Conservation (phyloP, 2,797 vertebrate species). For the Antennarius maculatus region DNA sequence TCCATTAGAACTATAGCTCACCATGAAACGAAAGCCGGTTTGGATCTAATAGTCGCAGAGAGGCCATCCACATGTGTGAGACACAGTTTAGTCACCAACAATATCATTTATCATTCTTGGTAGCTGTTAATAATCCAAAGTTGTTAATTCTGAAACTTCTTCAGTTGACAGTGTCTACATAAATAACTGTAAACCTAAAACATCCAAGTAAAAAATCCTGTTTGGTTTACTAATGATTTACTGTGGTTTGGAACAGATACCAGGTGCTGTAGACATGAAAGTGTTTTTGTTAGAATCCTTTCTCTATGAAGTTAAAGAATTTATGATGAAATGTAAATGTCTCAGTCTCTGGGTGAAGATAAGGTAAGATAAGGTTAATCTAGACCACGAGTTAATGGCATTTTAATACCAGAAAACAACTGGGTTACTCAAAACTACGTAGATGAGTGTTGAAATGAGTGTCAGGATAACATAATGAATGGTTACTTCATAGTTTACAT, state of each 20-base stretch:
- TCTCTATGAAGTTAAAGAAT: slow-evolving; percentile 6
- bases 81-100: neutral
- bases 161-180: neutral
- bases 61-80: slow-evolving; percentile 1
- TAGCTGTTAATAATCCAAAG: slow-evolving; percentile 9
- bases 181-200: neutral
- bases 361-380: slow-evolving; percentile 12
- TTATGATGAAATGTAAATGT: slow-evolving; percentile 21
- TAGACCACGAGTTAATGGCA: slow-evolving; percentile 26
- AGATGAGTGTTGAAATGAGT: slow-evolving; percentile 14
- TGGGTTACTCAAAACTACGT: slow-evolving; percentile 33
- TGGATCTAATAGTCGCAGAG: slow-evolving; percentile 2
- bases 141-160: neutral
- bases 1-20: neutral
- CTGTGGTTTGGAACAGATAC: slow-evolving; percentile 10
- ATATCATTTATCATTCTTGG: neutral
- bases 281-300: neutral
- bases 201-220: neutral
- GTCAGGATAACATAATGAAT: slow-evolving; percentile 8
- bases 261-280: neutral
- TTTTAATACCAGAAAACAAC: slow-evolving; percentile 31
- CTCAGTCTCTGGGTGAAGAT: slow-evolving; percentile 20
- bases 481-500: neutral
- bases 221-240: slow-evolving; percentile 20
- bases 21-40: neutral